Percentiles rank a stretch among this genome's conserved stretches.
phyloP scores from a whole-genome alignment of 1,140 invertebrate genomes.

The Drosophila dunni region DNA sequence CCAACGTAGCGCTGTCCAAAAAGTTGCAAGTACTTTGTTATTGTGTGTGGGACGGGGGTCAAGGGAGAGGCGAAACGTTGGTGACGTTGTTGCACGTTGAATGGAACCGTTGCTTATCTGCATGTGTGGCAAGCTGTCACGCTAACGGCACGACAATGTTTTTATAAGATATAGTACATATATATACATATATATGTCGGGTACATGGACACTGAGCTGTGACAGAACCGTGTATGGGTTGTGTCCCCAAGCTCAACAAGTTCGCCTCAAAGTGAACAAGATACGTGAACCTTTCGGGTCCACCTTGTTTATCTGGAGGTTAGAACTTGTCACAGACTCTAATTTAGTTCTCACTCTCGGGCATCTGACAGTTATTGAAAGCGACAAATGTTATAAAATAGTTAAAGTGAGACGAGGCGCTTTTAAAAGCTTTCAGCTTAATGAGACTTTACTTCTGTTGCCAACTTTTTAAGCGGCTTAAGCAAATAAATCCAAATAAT shows the following conservation, averaged over 20 bases:
- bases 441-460: background rate
- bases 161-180: background rate
- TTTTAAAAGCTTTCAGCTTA: background rate
- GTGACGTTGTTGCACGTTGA: slow-evolving; percentile 4
- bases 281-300: background rate
- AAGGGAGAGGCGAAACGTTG: too few species aligned
- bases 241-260: slow-evolving; percentile 4
- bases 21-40: slow-evolving; percentile 35
- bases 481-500: too few species aligned
- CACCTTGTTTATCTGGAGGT: background rate
- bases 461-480: background rate
- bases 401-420: background rate
- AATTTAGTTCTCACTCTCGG: slow-evolving; percentile 8
- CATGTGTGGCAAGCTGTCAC: slow-evolving; percentile 19
- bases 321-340: background rate
- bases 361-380: slow-evolving; percentile 5
- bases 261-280: background rate
- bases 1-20: slow-evolving; percentile 6
- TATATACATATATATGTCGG: background rate
- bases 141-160: slow-evolving; percentile 5
- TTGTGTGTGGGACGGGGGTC: background rate
- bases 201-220: background rate
- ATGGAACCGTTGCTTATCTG: slow-evolving; percentile 11
- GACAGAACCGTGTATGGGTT: background rate
- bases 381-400: background rate